phyloP scores from a whole-genome alignment of 2,888 invertebrate species.

The Nysson spinosus region DNA sequence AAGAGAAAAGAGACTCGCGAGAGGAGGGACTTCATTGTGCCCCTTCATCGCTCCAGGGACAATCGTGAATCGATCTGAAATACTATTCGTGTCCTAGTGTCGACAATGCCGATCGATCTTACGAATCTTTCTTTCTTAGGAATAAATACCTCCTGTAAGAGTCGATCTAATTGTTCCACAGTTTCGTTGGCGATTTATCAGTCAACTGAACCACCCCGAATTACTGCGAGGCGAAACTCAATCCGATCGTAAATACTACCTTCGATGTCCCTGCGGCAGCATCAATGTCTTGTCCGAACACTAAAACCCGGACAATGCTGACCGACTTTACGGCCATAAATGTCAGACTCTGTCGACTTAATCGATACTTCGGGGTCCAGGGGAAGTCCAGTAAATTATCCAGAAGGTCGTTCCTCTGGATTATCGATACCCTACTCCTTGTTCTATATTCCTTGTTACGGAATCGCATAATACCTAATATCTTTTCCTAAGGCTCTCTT shows the following conservation, averaged over 20 bases:
- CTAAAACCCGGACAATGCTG: neutral
- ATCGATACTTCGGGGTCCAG: conserved; percentile 2
- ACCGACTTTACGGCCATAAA: conserved; percentile 6
- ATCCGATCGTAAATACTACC: conserved; percentile 14
- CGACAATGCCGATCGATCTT: conserved; percentile 3
- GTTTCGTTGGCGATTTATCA: neutral
- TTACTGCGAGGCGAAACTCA: neutral
- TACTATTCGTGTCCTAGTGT: conserved; percentile 8
- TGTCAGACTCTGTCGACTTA: neutral
- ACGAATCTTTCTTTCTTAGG: neutral
- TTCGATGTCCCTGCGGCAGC: conserved; percentile 3
- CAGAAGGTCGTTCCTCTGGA: neutral
- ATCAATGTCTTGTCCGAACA: neutral
- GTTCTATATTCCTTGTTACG: too few species aligned
- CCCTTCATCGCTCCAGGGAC: conserved; percentile 36
- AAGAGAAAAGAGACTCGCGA: neutral
- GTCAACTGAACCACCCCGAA: neutral
- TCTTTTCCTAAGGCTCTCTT: too few species aligned
- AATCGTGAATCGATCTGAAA: conserved; percentile 13
- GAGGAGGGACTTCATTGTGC: conserved; percentile 19
- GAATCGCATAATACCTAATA: too few species aligned
- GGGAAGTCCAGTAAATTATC: neutral
- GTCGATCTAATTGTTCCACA: conserved; percentile 9
- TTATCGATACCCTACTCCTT: too few species aligned
- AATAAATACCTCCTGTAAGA: neutral